These are phyloP conservation scores for Xiphophorus birchmanni DNA, from an alignment of 2,797 vertebrate genomes.

Conservation along the genomic window DNA sequence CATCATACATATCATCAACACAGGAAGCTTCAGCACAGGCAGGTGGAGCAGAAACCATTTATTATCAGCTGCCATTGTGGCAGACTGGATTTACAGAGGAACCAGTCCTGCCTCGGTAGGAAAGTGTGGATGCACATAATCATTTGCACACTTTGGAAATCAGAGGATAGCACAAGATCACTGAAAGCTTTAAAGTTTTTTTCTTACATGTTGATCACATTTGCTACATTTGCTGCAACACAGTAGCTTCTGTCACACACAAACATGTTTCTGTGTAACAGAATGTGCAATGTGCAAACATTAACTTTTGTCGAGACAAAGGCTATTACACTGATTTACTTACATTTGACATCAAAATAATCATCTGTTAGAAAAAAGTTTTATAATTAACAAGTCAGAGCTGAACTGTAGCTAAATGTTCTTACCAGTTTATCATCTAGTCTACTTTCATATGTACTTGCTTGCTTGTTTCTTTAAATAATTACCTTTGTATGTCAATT, in stretches of 20 bases:
- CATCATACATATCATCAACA: constrained; percentile 74
- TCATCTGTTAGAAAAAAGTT: background rate
- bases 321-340: background rate
- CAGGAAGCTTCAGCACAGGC: constrained; percentile 68
- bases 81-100: constrained; percentile 50
- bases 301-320: background rate
- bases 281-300: background rate
- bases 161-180: background rate
- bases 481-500: background rate
- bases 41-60: constrained; percentile 69
- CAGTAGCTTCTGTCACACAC: background rate
- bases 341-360: constrained; percentile 2
- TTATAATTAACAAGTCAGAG: background rate
- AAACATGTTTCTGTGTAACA: background rate
- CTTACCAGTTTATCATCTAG: background rate
- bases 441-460: background rate
- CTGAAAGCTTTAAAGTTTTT: background rate
- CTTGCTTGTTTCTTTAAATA: background rate
- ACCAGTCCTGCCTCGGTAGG: constrained; percentile 35
- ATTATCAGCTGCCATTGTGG: constrained; percentile 59
- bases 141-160: constrained; percentile 46
- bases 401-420: background rate
- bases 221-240: background rate
- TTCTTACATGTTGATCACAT: background rate
- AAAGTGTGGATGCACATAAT: constrained; percentile 50